phyloP scores from a whole-genome alignment of 2,888 invertebrate species.

The Caradrina kadenii region DNA sequence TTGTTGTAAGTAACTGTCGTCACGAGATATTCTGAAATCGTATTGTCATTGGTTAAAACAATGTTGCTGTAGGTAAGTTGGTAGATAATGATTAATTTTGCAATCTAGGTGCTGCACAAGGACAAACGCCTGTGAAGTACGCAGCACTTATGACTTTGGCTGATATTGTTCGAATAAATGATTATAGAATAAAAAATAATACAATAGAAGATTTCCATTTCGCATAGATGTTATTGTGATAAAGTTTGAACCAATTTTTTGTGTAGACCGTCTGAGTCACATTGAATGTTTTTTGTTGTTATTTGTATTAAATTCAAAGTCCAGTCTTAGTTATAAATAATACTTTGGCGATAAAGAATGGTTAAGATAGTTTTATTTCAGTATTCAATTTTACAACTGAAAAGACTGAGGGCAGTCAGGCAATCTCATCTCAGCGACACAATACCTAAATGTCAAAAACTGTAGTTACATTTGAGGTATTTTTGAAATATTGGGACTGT shows the following conservation, averaged over 20 bases:
- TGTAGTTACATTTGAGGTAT: too few species aligned
- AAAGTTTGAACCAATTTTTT: constrained; percentile 33
- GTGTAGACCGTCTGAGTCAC: constrained; percentile 25
- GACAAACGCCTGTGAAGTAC: constrained; percentile 35
- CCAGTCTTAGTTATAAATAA: constrained; percentile 11
- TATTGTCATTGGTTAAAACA: constrained; percentile 51
- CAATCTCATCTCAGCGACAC: too few species aligned
- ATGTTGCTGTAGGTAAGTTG: constrained; percentile 37
- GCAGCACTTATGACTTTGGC: constrained; percentile 9
- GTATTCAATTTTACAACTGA: not conserved
- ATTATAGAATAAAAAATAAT: constrained; percentile 18
- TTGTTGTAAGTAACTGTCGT: constrained; percentile 8
- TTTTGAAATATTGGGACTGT: too few species aligned
- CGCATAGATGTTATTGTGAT: constrained; percentile 15
- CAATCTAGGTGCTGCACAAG: constrained; percentile 47
- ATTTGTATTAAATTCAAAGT: constrained; percentile 8
- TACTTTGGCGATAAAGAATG: not conserved
- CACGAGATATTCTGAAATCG: constrained; percentile 33
- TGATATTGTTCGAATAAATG: constrained; percentile 15
- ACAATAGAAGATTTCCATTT: constrained; percentile 35
- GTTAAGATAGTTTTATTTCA: not conserved
- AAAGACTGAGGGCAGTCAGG: not conserved
- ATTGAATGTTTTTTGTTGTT: not conserved
- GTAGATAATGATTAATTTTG: constrained; percentile 48
- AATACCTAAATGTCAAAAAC: too few species aligned